A percentile compares a stretch with the other conserved stretches of the same genome.
phyloP scores from a whole-genome alignment of 2,888 invertebrate genomes.

The Leucoma salicis region DNA sequence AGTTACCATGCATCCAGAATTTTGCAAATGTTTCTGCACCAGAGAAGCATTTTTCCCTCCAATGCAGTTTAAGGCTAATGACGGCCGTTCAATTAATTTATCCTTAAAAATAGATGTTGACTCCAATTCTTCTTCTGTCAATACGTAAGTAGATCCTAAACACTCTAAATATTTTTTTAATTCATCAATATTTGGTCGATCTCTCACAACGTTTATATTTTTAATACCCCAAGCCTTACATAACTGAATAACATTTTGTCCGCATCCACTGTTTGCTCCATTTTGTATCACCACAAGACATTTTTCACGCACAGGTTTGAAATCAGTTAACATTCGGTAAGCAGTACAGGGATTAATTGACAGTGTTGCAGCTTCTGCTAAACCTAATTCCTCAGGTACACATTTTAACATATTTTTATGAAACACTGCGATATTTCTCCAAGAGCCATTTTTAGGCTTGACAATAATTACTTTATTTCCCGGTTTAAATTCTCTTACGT shows the following conservation, averaged over 20 bases:
- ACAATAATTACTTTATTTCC: slow-evolving; percentile 94
- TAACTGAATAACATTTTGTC: slow-evolving; percentile 97
- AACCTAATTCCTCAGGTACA: slow-evolving; percentile 86
- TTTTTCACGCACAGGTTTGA: slow-evolving; percentile 83
- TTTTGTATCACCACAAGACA: slow-evolving; percentile 97
- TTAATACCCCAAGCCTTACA: slow-evolving; percentile 89
- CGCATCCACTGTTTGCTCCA: slow-evolving; percentile 98
- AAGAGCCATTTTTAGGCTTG: slow-evolving; percentile 90
- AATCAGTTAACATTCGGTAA: slow-evolving; percentile 97
- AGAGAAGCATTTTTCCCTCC: slow-evolving; percentile 94
- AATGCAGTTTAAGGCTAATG: slow-evolving; percentile 96
- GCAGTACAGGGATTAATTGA: slow-evolving; percentile 98
- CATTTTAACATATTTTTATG: slow-evolving; percentile 83
- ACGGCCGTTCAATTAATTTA: slow-evolving; percentile 84
- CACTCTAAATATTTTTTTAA: slow-evolving; percentile 85
- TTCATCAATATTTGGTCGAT: slow-evolving; percentile 87
- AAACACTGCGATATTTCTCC: slow-evolving; percentile 88
- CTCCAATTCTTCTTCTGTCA: slow-evolving; percentile 84
- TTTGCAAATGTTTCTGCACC: slow-evolving; percentile 88
- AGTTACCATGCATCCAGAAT: slow-evolving; percentile 93
- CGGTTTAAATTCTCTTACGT: slow-evolving; percentile 60
- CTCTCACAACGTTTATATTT: slow-evolving; percentile 93
- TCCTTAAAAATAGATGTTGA: slow-evolving; percentile 63
- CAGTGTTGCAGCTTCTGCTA: slow-evolving; percentile 92
- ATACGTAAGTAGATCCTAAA: slow-evolving; percentile 92